Evolutionary conservation across 2,113 vertebrate genomes (phyloP).

Genomic region (Todiramphus chloris): DNA sequence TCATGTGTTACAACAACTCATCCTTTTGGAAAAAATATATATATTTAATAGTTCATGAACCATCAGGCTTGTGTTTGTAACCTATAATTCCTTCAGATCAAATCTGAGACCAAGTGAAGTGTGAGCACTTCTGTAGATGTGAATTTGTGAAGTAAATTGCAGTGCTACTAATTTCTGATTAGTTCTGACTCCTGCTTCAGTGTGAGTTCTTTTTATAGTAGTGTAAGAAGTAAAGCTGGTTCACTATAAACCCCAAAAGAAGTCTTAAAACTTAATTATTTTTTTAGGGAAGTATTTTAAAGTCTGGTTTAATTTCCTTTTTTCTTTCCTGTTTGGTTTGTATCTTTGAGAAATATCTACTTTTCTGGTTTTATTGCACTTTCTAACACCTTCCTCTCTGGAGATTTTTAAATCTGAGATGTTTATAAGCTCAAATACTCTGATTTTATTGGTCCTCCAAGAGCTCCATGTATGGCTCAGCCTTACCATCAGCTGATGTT

Average conservation of each 20-base stretch:
- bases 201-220: neutral
- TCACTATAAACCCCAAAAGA: neutral
- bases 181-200: neutral
- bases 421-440: neutral
- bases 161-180: neutral
- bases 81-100: neutral
- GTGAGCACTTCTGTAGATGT: neutral
- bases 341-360: neutral
- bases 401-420: conserved; percentile 33
- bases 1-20: neutral
- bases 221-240: neutral
- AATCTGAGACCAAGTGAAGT: neutral
- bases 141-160: neutral
- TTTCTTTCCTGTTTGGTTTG: neutral
- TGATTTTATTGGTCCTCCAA: conserved; percentile 24
- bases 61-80: neutral
- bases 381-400: neutral
- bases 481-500: neutral
- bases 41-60: neutral
- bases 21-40: neutral
- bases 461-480: neutral
- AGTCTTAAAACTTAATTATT: neutral
- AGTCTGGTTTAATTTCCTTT: neutral
- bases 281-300: neutral
- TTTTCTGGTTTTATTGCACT: neutral